These are phyloP conservation scores for Drosophila pseudotalamancana DNA, from an alignment of 2,888 invertebrate species.

Conservation along the genomic window DNA sequence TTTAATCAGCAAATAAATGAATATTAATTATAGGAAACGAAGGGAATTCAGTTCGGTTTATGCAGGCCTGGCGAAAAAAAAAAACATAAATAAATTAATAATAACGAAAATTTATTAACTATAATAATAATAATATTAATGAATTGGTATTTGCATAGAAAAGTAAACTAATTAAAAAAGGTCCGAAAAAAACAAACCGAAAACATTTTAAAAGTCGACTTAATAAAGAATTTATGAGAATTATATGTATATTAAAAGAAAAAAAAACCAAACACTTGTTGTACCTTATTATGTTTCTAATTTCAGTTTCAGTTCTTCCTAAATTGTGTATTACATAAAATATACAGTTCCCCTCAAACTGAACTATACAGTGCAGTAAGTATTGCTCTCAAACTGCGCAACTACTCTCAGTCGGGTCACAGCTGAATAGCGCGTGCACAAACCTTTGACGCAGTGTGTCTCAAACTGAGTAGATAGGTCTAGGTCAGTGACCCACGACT, in stretches of 20 bases:
- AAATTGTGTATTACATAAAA: background rate
- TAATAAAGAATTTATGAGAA: conserved; percentile 82
- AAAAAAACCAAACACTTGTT: conserved; percentile 19
- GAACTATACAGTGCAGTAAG: too few species aligned
- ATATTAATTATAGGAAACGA: conserved; percentile 47
- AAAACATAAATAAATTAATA: conserved; percentile 42
- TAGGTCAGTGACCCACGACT: too few species aligned
- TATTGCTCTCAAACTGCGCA: too few species aligned
- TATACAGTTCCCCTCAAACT: background rate
- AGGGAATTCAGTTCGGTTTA: conserved; percentile 34
- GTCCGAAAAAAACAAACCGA: conserved; percentile 39
- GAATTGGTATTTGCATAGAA: conserved; percentile 72
- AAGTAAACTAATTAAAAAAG: conserved; percentile 69
- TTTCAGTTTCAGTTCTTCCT: background rate
- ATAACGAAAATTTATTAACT: conserved; percentile 59
- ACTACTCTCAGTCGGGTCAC: too few species aligned
- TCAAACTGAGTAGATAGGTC: too few species aligned
- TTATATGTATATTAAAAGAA: conserved; percentile 71
- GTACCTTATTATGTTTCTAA: background rate
- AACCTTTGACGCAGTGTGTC: too few species aligned
- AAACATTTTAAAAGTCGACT: conserved; percentile 81
- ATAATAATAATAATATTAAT: conserved; percentile 50
- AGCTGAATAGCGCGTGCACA: too few species aligned
- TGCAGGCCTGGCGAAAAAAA: conserved; percentile 21
- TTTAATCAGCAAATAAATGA: conserved; percentile 64